These are phyloP conservation scores for Scophthalmus maximus DNA, from an alignment of 2,113 vertebrate genomes.

Conservation along the genomic window DNA sequence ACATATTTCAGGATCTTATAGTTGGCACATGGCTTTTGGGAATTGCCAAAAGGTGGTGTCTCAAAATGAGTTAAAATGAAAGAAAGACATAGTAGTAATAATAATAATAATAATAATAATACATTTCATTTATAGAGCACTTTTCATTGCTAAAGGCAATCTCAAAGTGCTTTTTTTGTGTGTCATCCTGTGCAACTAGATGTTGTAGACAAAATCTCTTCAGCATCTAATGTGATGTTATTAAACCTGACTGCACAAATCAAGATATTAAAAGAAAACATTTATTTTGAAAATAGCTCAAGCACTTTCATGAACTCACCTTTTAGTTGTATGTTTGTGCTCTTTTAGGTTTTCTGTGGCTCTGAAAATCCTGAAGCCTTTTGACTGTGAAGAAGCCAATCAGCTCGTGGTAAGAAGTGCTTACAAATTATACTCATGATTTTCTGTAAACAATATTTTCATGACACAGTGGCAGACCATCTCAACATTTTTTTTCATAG, in stretches of 20 bases:
- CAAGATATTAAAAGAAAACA: background rate
- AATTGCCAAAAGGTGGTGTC: background rate
- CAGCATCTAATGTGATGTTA: background rate
- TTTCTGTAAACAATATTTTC: background rate
- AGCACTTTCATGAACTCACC: background rate
- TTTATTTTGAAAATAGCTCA: too few relatives aligned
- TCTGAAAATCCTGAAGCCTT: conserved; percentile 88
- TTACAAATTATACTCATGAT: background rate
- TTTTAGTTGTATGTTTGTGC: conserved; percentile 21
- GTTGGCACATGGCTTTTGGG: too few relatives aligned
- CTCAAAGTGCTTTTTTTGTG: too few relatives aligned
- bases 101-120: too few relatives aligned
- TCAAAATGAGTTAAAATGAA: conserved; percentile 11
- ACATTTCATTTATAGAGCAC: too few relatives aligned
- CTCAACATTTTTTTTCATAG: conserved; percentile 65
- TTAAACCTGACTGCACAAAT: background rate
- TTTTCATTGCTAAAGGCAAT: too few relatives aligned
- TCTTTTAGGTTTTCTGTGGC: conserved; percentile 83
- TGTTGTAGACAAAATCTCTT: background rate
- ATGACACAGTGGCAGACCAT: background rate
- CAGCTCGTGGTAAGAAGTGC: conserved; percentile 84
- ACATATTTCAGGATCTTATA: background rate
- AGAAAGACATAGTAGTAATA: background rate
- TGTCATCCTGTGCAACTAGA: background rate
- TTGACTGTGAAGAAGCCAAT: conserved; percentile 89